Percentiles rank a stretch among this genome's conserved stretches.
phyloP scores from a whole-genome alignment of 2,888 invertebrate genomes.

The Trissonchulus sp. region DNA sequence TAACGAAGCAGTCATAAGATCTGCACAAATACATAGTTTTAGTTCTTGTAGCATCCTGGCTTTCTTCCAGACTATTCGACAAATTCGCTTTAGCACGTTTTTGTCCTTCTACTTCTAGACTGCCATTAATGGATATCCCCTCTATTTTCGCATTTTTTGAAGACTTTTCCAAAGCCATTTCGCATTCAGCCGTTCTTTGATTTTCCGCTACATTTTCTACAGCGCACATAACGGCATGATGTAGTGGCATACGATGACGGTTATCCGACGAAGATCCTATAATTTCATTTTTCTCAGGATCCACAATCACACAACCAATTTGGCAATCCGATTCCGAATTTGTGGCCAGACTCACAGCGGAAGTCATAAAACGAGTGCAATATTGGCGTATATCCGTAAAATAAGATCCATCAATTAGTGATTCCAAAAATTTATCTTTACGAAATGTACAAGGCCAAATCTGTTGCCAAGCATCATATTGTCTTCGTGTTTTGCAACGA shows the following conservation, averaged over 20 bases:
- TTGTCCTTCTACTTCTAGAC: conserved; percentile 55
- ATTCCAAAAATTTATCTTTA: not conserved
- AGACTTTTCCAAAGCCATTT: not conserved
- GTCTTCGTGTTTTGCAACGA: too few relatives aligned
- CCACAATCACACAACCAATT: conserved; percentile 62
- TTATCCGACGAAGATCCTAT: conserved; percentile 60
- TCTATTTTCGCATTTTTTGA: too few relatives aligned
- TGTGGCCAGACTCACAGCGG: not conserved
- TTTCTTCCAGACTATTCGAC: conserved; percentile 1
- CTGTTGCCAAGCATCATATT: too few relatives aligned
- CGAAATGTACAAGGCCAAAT: not conserved
- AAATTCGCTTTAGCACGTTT: too few relatives aligned
- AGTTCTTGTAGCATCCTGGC: not conserved
- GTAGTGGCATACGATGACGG: conserved; percentile 59
- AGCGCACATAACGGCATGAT: conserved; percentile 77
- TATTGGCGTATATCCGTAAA: not conserved
- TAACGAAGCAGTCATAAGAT: conserved; percentile 73
- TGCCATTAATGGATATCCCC: too few relatives aligned
- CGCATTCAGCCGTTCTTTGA: conserved; percentile 56
- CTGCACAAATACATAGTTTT: conserved; percentile 65
- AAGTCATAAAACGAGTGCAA: not conserved
- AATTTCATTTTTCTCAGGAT: conserved; percentile 67
- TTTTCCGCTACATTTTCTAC: conserved; percentile 75
- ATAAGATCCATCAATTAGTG: not conserved
- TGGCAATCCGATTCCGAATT: not conserved